Base-by-base conservation (phyloP, 2,797 vertebrate species). In the Remorina albescens region DNA sequence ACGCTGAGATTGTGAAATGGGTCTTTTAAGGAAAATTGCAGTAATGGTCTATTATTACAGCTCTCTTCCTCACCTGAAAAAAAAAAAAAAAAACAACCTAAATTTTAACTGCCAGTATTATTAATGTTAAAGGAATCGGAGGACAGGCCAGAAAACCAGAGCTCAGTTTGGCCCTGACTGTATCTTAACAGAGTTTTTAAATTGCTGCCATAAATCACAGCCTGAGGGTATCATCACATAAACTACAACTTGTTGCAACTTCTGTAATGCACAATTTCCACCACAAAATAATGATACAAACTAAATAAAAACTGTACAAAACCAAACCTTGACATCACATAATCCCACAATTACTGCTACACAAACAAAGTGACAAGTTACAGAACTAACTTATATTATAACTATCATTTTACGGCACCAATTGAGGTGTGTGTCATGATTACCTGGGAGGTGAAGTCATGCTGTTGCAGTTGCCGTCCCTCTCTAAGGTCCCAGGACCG, bases 401-500 rank as follows among this genome's bases (percentile, higher is more conserved):
- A 25, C 0, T 58, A 15, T 13, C n/a, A 25, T 58, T 10, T 25
- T 16, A 58, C 3, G 18, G 18, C 15, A 21, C 15, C 34, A 3
- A 63, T 1, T 54, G 7, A 42, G 21, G 8, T 30, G 21, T 62
- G 47, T 49, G 7, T 37, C 0, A 21, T 15, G 10, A 32, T 41
- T 49, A 99, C 98, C 97, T 99, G 98, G 58, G 98, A 99, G 80
- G 97, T 99, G 76, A 99, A 99, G 94, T 99, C 97, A 0, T 99
- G 98, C 83, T 99, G 98, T 90, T 99, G 98, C 18, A 99, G 96
- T 90, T 99, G 98, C 26, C 98, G 88, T 3, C 98, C 98, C 77
- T 99, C 98, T 66, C 98, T 93, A 71, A 99, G 94, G 91, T 99
- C 98, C 98, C 98, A 99, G 81, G 96, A 99, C 0, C 98, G 95